Percentiles rank a stretch among this genome's conserved stretches.
Conservation (phyloP, 2,113 vertebrate species). For the Microcebus griseorufus region DNA sequence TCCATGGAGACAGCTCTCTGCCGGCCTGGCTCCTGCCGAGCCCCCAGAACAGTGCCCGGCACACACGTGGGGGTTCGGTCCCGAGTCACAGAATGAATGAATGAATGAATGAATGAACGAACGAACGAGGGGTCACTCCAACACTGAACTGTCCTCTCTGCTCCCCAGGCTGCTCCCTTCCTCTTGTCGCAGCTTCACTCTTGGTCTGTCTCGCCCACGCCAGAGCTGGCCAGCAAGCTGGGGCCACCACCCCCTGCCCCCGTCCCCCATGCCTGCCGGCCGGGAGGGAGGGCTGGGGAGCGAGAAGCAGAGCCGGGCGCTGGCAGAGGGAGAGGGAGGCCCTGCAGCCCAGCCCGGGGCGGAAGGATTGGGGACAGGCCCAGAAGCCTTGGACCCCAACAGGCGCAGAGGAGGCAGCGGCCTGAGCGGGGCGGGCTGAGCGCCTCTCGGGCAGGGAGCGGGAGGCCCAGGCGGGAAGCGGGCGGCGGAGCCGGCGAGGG, state of each 20-base stretch:
- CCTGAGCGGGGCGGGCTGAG: not conserved
- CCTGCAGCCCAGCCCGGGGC: not conserved
- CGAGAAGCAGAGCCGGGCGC: not conserved
- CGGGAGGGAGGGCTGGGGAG: not conserved
- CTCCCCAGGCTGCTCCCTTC: not conserved
- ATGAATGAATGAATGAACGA: not conserved
- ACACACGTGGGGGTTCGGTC: accelerated
- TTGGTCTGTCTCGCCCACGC: not conserved
- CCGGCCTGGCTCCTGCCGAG: not conserved
- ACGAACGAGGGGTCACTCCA: too few relatives aligned
- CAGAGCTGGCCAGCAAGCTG: conserved; percentile 6
- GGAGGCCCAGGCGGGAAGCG: not conserved
- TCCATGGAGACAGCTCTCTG: not conserved
- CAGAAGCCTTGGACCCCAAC: not conserved
- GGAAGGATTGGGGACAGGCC: not conserved
- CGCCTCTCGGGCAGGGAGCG: not conserved
- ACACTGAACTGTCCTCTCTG: not conserved
- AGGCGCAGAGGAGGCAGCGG: not conserved
- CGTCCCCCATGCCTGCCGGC: not conserved
- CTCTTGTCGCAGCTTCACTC: not conserved
- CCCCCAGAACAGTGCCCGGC: not conserved
- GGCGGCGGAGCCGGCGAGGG: not conserved
- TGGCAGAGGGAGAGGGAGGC: not conserved
- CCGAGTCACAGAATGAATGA: not conserved
- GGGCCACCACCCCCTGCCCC: not conserved